Percentiles rank a stretch among this genome's conserved stretches.
phyloP scores from a whole-genome alignment of 30 jellyfish, hydroid and myxozoan species.

The Phacellophora camtschatica region DNA sequence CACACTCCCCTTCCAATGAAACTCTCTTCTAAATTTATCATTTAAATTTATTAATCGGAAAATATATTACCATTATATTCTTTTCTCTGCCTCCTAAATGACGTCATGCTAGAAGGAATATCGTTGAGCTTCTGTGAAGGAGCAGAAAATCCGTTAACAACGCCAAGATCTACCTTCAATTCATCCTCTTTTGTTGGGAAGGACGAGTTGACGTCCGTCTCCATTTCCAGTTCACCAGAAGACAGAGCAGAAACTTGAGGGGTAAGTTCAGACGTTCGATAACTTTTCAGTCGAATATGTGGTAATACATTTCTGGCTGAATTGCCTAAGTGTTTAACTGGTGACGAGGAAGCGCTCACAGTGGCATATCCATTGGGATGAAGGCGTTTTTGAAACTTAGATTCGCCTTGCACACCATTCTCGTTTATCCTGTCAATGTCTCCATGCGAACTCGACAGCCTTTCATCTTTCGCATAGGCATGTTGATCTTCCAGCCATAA shows the following conservation, averaged over 20 bases:
- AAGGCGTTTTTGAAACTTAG: neutral
- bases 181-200: too few species aligned
- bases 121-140: neutral
- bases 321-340: conserved; percentile 28
- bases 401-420: neutral
- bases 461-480: conserved; percentile 38
- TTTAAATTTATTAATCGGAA: neutral
- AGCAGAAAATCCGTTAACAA: neutral
- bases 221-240: neutral
- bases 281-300: neutral
- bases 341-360: conserved; percentile 47
- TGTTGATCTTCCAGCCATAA: conserved; percentile 90
- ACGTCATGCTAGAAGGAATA: neutral
- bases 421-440: conserved; percentile 28
- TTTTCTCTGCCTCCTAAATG: neutral
- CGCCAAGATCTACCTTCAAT: neutral
- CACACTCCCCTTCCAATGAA: too few species aligned
- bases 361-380: conserved; percentile 17
- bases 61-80: conserved; percentile 30
- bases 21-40: too few species aligned
- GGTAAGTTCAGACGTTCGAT: neutral
- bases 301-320: neutral
- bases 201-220: too few species aligned
- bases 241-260: conserved; percentile 17
- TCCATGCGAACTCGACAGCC: conserved; percentile 52